Percentiles rank a stretch among this genome's conserved stretches.
Conservation (phyloP, 2,888 invertebrate species). For the Andrena trimmerana region DNA sequence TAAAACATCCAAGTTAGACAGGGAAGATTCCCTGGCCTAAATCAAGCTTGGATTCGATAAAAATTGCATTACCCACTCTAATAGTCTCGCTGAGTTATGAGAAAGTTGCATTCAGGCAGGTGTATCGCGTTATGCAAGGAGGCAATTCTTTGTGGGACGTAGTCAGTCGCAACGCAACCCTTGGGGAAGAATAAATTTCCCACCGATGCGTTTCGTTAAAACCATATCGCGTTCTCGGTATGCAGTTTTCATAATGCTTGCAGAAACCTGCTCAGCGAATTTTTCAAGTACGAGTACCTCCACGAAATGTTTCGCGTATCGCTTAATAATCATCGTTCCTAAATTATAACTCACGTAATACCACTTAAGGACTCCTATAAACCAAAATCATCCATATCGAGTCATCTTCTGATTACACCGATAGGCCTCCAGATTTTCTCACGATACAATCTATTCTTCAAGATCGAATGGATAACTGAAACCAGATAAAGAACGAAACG, state of each 20-base stretch:
- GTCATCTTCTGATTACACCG: background rate
- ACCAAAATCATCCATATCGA: background rate
- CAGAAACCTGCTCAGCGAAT: background rate
- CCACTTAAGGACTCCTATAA: background rate
- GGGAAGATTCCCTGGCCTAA: no score
- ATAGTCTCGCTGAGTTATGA: background rate
- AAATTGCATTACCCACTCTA: no score
- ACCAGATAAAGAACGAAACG: background rate
- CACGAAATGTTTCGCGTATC: background rate
- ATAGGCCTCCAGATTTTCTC: background rate
- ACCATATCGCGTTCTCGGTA: background rate
- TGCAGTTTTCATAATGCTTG: background rate
- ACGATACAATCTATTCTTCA: background rate
- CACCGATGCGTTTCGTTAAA: background rate
- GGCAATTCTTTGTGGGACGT: background rate
- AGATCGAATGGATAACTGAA: background rate
- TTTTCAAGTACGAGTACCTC: background rate
- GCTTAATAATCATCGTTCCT: background rate
- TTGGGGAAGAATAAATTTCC: conserved; percentile 1
- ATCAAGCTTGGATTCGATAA: no score
- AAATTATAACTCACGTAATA: background rate
- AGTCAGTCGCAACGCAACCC: background rate
- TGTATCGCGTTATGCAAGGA: background rate
- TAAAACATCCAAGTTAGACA: no score
- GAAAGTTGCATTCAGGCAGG: background rate